Percentiles rank a stretch among this genome's conserved stretches.
Evolutionary conservation across 2,113 vertebrate species (phyloP).

Genomic region (Calonectris borealis): DNA sequence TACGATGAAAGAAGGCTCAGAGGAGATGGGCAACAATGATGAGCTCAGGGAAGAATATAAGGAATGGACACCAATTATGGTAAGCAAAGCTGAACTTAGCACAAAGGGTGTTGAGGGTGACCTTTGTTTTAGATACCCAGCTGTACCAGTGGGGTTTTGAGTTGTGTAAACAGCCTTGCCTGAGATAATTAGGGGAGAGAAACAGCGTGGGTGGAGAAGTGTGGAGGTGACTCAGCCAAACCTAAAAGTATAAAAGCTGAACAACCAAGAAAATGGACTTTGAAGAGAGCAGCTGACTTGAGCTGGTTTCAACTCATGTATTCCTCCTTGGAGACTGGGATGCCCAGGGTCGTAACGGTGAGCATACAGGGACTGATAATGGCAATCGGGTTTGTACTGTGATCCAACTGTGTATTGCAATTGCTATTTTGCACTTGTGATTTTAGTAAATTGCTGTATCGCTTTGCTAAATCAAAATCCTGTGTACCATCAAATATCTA

Average conservation of each 20-base stretch:
- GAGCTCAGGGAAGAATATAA: not conserved
- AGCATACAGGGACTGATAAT: not conserved
- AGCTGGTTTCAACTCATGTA: not conserved
- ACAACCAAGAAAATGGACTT: not conserved
- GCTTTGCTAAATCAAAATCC: not conserved
- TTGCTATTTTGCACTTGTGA: not conserved
- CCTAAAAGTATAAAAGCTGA: not conserved
- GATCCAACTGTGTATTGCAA: not conserved
- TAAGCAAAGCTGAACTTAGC: not conserved
- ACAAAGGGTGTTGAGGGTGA: not conserved
- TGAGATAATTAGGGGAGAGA: not conserved
- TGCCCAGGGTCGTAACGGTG: accelerated
- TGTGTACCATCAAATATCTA: not conserved
- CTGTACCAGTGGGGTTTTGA: not conserved
- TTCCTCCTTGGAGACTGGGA: not conserved
- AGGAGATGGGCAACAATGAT: not conserved
- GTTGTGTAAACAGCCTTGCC: not conserved
- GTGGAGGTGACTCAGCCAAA: not conserved
- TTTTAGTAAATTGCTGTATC: not conserved
- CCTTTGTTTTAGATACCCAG: not conserved
- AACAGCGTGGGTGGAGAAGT: not conserved
- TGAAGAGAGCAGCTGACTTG: not conserved
- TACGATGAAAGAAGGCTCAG: not conserved
- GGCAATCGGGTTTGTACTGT: not conserved
- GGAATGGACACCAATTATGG: not conserved